Evolutionary conservation across 2,113 vertebrate genomes (phyloP), one percentile per base, ranked within the genome.

Genomic region (Leptosomus discolor): DNA sequence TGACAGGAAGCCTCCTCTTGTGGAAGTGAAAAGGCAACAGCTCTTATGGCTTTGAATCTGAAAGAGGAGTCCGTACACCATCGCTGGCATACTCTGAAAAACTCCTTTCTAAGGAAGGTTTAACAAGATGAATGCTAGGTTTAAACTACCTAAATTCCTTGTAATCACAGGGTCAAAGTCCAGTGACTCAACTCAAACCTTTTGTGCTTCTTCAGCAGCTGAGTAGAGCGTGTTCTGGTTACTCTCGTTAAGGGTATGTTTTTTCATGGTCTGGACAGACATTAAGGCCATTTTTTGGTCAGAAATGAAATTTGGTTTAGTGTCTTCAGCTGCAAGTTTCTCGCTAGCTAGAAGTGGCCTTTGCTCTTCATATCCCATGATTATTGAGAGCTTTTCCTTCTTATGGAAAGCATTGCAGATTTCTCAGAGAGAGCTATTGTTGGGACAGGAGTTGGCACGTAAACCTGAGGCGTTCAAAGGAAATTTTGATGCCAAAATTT

Each of bases 191-290:
- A 39, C 92, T 78, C 64, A 34, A 87, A 6, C 10, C 5, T 90
- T 91, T 92, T 82, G 48, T 88, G 91, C 94, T 95, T 90, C 96
- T 78, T 94, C 91, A 94, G 97, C 92, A 92, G 61, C 73, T 78
- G 34, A 53, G 58, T 15, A 34, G 30, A 58, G 34, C 53, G 50
- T 89, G 61, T 69, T 84, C 45, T 69, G 86, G 41, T 91, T 75
- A 65, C 23, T 90, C 48, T 15, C 65, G 57, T 75, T 73, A 78
- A 65, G 54, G 54, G 64, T 67, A 39, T 36, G 51, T 65, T 90
- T 65, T 60, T 87, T 45, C 53, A 54, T 34, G 36, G 36, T 39
- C 63, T 91, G 56, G 53, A 75, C 37, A 64, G 48, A 32, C 24
- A 68, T 2, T 32, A 78, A 70, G 54, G 65, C 1, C 17, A 13